Conservation (phyloP, 2,888 invertebrate species). For the Choristoneura rosaceana region DNA sequence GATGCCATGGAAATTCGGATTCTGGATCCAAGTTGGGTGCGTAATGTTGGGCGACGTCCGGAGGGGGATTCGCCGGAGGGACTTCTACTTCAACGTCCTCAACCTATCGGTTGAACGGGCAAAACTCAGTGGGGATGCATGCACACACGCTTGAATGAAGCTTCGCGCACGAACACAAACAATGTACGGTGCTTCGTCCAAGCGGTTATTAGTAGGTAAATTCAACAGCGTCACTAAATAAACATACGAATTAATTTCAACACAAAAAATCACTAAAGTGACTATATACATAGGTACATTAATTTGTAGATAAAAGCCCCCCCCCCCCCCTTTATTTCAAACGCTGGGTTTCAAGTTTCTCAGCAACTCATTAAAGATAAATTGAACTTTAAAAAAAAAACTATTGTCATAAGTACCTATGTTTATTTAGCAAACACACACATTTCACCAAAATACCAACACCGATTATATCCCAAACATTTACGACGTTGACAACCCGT, state of each 20-base stretch:
- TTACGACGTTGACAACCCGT: conserved; percentile 60
- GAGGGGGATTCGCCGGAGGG: conserved; percentile 51
- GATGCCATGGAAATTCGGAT: conserved; percentile 82
- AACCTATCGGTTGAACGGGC: conserved; percentile 79
- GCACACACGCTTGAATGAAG: conserved; percentile 77
- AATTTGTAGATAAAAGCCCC: too few species aligned
- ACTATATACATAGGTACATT: neutral
- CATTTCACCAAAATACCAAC: conserved; percentile 85
- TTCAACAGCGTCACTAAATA: conserved; percentile 58
- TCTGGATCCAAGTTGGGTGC: conserved; percentile 70
- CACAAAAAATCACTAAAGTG: neutral
- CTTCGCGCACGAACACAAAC: conserved; percentile 63
- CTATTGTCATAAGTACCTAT: conserved; percentile 54
- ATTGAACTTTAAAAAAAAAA: conserved; percentile 6
- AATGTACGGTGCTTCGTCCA: conserved; percentile 77
- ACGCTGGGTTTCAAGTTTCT: too few species aligned
- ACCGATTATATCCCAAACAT: conserved; percentile 73
- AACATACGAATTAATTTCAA: conserved; percentile 64
- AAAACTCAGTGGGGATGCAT: conserved; percentile 79
- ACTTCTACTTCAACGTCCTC: conserved; percentile 64
- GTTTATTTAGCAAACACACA: conserved; percentile 67
- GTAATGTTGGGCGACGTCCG: conserved; percentile 68
- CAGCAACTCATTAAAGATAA: neutral
- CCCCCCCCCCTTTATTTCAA: too few species aligned
- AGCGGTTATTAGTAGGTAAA: conserved; percentile 65